Base-by-base conservation (phyloP, 2,888 invertebrate genomes). In the Augiades crinisus region DNA sequence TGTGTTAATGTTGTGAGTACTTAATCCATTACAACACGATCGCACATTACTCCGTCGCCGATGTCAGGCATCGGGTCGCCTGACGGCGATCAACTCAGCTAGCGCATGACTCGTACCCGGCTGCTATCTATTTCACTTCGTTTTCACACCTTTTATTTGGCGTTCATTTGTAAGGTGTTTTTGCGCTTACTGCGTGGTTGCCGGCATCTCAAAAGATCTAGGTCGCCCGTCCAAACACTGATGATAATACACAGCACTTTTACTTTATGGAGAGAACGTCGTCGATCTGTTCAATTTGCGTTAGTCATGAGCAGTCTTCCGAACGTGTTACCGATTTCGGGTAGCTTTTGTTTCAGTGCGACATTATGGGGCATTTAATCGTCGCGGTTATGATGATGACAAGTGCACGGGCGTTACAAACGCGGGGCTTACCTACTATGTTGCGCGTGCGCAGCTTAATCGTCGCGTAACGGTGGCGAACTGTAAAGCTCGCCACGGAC, bases 401-500 rank as follows among this genome's bases (percentile, higher is more conserved):
- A 65, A 65, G 58, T 58, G 60, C 56, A 55, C 40, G 13, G 52
- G 57, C 52, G 65, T 60, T 55, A 59, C 62, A 60, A 61, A 66
- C 65, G 63, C 61, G 62, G 58, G 66, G 59, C 58, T 64, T 67
- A 67, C 68, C 68, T 63, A 59, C 64, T 62, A 64, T 70, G 68
- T 62, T 73, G 79, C 81, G 80, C 81, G 72, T 75, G 82, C 83
- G 77, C 79, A 64, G 67, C 72, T 75, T 88, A 86, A 87, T 87
- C 81, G 81, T 67, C 77, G 77, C 81, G 83, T 89, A 87, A 87
- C 89, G 87, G 88, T 85, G 79, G 87, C 78, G 67, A 86, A 87
- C 88, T 85, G 88, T 88, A 88, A 84, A 86, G 81, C 78, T 64
- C 79, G 83, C 83, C 77, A 84, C 84, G 85, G 82, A 75, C 74